Evolutionary conservation across 2,888 invertebrate species (phyloP), one percentile per base, ranked within the genome.

Genomic region (Dolichopus griseipennis): DNA sequence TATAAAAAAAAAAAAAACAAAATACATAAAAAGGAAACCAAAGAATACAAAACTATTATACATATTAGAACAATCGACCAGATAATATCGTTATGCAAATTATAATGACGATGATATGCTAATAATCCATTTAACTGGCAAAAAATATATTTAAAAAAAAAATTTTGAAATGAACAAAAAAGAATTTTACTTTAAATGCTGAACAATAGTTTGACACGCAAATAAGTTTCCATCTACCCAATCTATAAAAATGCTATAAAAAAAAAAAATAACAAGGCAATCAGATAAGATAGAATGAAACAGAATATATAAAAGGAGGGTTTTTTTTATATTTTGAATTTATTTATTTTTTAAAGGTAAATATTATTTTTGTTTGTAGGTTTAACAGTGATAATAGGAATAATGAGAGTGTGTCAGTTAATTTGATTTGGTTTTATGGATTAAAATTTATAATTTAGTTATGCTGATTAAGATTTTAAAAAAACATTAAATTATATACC

Each of bases 51-150:
- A 52, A 52, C 15, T 18, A 52, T 52, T n/a, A n/a, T n/a, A n/a
- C 52, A n/a, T 52, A 52, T 52, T 52, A 52, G 15, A 52, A 15
- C 52, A 52, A n/a, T 52, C 52, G 52, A n/a, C n/a, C 52, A 52
- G 52, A 52, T 52, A 52, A 52, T 18, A 52, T 52, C 52, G 18
- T 52, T 52, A 52, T 52, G 15, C 52, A 52, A 52, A 52, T 52
- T n/a, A 18, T 52, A 52, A 52, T 52, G 52, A 52, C n/a, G 52
- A 52, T 52, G 52, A 52, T 52, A 52, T 52, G 52, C 52, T 52
- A 52, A 52, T 52, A 52, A 52, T 52, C 52, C 52, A 52, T n/a
- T 52, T 52, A 52, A 52, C 52, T 52, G 15, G 52, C 52, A n/a
- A n/a, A 52, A 52, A 52, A 52, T 41, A n/a, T 41, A 41, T 41